phyloP scores from a whole-genome alignment of 2,113 vertebrate genomes.

The Paracanthobrama guichenoti region DNA sequence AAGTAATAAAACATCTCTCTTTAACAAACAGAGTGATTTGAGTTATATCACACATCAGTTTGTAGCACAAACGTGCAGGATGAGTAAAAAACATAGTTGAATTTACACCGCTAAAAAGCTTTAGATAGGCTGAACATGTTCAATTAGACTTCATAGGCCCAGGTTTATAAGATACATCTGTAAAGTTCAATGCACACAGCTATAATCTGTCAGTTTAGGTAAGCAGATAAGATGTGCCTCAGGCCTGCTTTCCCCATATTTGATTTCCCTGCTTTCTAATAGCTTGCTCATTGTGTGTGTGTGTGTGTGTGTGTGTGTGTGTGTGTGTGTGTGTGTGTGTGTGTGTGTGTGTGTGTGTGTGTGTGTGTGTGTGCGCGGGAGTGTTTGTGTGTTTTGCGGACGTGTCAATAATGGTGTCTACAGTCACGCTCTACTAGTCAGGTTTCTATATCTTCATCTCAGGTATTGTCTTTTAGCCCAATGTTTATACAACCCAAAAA shows the following conservation, averaged over 20 bases:
- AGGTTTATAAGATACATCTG: background rate
- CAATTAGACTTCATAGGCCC: background rate
- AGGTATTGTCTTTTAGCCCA: slow-evolving; percentile 41
- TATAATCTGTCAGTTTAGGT: slow-evolving; percentile 15
- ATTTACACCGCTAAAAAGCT: background rate
- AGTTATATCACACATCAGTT: background rate
- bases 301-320: background rate
- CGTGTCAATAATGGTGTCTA: slow-evolving; percentile 45
- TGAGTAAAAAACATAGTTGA: background rate
- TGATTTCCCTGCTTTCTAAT: slow-evolving; percentile 38
- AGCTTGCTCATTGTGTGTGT: slow-evolving; percentile 10
- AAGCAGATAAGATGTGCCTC: slow-evolving; percentile 37
- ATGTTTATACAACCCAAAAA: slow-evolving; percentile 47
- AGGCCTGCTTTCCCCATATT: slow-evolving; percentile 22
- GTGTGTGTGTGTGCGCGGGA: background rate
- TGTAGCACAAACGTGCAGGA: background rate
- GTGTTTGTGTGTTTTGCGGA: slow-evolving; percentile 35
- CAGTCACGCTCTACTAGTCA: slow-evolving; percentile 40
- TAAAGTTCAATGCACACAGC: background rate
- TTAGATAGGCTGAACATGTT: background rate
- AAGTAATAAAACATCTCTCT: background rate
- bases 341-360: slow-evolving; percentile 22
- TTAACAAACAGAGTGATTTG: background rate
- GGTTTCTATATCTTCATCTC: slow-evolving; percentile 44
- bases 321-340: slow-evolving; percentile 20